These are phyloP conservation scores for Tinea trinotella DNA, from an alignment of 2,888 invertebrate species.

Conservation along the genomic window DNA sequence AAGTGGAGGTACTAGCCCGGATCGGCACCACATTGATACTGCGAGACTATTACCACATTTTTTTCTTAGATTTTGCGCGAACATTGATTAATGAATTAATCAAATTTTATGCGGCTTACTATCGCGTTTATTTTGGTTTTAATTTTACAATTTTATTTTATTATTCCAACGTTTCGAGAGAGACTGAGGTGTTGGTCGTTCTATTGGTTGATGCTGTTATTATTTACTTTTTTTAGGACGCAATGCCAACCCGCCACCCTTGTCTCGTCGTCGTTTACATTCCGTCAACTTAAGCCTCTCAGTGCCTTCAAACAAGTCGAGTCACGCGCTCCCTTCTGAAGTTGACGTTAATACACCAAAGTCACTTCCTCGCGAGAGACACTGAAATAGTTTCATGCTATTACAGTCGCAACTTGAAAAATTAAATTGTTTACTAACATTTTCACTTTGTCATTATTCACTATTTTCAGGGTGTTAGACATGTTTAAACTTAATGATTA, in stretches of 20 bases:
- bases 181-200: too few relatives aligned
- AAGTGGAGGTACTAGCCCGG: background rate
- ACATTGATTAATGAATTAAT: too few relatives aligned
- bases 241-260: conserved; percentile 30
- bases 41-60: conserved; percentile 41
- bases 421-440: too few relatives aligned
- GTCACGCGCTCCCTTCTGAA: conserved; percentile 2
- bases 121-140: too few relatives aligned
- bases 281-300: conserved; percentile 50
- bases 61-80: too few relatives aligned
- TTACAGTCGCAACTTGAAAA: background rate
- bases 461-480: too few relatives aligned
- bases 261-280: conserved; percentile 44
- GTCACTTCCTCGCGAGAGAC: background rate
- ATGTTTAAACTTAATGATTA: too few relatives aligned
- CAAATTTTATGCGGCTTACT: too few relatives aligned
- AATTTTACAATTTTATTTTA: too few relatives aligned
- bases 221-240: conserved; percentile 46
- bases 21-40: conserved; percentile 20
- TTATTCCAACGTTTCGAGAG: too few relatives aligned
- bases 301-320: conserved; percentile 35
- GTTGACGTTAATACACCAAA: conserved; percentile 13
- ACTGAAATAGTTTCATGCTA: conserved; percentile 2
- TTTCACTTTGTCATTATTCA: too few relatives aligned
- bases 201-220: too few relatives aligned